phyloP scores from a whole-genome alignment of 2,797 vertebrate genomes.

The Sorex maritimensis region DNA sequence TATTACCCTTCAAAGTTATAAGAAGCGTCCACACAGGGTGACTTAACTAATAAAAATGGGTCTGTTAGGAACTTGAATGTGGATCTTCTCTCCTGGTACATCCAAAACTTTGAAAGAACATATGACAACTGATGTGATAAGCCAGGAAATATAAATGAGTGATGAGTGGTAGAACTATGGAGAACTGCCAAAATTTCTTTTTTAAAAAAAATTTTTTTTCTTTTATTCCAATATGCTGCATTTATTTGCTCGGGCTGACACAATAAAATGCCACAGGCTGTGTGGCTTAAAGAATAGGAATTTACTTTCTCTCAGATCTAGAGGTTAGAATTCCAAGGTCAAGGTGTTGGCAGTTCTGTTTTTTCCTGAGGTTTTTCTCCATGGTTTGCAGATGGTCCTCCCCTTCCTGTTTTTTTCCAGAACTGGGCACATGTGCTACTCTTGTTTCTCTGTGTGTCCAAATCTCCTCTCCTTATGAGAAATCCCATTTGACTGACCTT shows the following conservation, averaged over 20 bases:
- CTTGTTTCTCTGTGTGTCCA: not conserved
- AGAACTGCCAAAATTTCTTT: not conserved
- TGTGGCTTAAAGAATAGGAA: not conserved
- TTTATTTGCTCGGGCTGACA: not conserved
- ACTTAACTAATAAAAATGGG: not conserved
- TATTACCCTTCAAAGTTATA: not conserved
- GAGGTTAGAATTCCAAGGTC: not conserved
- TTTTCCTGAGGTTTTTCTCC: not conserved
- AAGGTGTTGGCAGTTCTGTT: not conserved
- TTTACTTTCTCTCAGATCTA: slow-evolving; percentile 12
- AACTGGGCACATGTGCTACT: not conserved
- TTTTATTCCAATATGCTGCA: not conserved
- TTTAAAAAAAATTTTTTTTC: not conserved
- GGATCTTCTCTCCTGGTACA: not conserved
- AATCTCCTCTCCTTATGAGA: not conserved
- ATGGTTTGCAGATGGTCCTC: not conserved
- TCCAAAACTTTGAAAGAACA: not conserved
- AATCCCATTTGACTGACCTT: not conserved
- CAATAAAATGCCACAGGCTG: not conserved
- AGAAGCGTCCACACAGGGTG: not conserved
- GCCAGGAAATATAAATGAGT: slow-evolving; percentile 15
- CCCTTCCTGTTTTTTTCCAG: not conserved
- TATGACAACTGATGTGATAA: not conserved
- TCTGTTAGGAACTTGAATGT: not conserved
- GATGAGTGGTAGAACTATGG: not conserved